phyloP scores from a whole-genome alignment of 2,113 vertebrate species.

The Nymphicus hollandicus region DNA sequence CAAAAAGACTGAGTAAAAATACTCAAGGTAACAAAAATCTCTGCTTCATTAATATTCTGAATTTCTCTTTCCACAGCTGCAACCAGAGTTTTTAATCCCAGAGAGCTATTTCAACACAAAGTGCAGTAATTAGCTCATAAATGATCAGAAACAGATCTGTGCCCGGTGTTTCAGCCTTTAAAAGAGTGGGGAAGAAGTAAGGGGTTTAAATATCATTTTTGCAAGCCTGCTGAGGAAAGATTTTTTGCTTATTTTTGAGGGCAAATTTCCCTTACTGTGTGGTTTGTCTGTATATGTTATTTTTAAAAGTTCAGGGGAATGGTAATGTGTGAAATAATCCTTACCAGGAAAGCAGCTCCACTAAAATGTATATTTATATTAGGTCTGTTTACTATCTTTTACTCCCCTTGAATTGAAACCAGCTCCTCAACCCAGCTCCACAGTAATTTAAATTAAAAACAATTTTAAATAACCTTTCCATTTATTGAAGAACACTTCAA shows the following conservation, averaged over 20 bases:
- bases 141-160: conserved; percentile 28
- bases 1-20: neutral
- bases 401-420: neutral
- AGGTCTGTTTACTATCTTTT: conserved; percentile 14
- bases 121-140: conserved; percentile 52
- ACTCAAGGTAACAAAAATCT: neutral
- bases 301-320: conserved; percentile 12
- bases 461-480: neutral
- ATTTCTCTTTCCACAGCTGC: conserved; percentile 56
- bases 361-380: conserved; percentile 10
- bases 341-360: neutral
- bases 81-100: conserved; percentile 47
- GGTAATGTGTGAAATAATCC: conserved; percentile 7
- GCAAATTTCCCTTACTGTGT: conserved; percentile 10
- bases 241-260: conserved; percentile 41
- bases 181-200: neutral
- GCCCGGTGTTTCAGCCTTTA: neutral
- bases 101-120: conserved; percentile 55
- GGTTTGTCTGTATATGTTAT: conserved; percentile 34
- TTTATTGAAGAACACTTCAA: neutral
- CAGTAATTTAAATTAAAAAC: neutral
- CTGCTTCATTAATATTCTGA: conserved; percentile 56
- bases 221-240: conserved; percentile 1
- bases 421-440: neutral
- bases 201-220: conserved; percentile 23